Evolutionary conservation across 2,888 invertebrate species (phyloP).

Genomic region (Agrochola lychnidis): DNA sequence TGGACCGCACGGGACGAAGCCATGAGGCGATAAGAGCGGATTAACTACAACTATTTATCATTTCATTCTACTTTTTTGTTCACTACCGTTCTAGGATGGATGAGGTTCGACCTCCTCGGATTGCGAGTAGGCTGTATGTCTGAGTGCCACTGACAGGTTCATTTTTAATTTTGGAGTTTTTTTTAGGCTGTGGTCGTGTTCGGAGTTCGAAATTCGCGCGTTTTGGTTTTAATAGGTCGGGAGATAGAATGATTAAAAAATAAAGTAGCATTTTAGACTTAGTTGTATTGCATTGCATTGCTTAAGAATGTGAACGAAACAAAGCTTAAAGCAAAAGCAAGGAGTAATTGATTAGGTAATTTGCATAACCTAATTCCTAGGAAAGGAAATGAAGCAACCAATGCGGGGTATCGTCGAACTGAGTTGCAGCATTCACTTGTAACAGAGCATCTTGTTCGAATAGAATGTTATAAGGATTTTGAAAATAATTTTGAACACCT

Average conservation of each 20-base stretch:
- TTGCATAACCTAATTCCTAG: constrained; percentile 51
- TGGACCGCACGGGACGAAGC: constrained; percentile 88
- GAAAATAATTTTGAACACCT: constrained; percentile 36
- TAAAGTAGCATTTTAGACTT: too few species aligned
- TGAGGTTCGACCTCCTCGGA: constrained; percentile 79
- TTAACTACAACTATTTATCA: constrained; percentile 90
- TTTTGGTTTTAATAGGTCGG: not conserved
- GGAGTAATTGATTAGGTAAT: constrained; percentile 47
- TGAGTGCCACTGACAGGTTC: constrained; percentile 69
- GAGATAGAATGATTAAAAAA: not conserved
- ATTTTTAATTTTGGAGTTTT: constrained; percentile 51
- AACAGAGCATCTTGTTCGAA: constrained; percentile 25
- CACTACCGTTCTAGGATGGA: constrained; percentile 84
- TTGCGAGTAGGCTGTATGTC: constrained; percentile 66
- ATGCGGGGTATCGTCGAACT: constrained; percentile 53
- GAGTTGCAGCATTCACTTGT: constrained; percentile 35
- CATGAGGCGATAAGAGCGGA: constrained; percentile 86
- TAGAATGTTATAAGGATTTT: constrained; percentile 22
- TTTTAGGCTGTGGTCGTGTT: constrained; percentile 18
- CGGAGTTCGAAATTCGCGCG: constrained; percentile 46
- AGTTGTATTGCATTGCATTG: constrained; percentile 21
- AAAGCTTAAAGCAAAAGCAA: constrained; percentile 28
- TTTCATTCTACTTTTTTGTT: constrained; percentile 85
- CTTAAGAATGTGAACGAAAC: constrained; percentile 17
- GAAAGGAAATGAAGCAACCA: constrained; percentile 57